phyloP scores from a whole-genome alignment of 1,140 invertebrate genomes.

The Drosophila prosaltans region DNA sequence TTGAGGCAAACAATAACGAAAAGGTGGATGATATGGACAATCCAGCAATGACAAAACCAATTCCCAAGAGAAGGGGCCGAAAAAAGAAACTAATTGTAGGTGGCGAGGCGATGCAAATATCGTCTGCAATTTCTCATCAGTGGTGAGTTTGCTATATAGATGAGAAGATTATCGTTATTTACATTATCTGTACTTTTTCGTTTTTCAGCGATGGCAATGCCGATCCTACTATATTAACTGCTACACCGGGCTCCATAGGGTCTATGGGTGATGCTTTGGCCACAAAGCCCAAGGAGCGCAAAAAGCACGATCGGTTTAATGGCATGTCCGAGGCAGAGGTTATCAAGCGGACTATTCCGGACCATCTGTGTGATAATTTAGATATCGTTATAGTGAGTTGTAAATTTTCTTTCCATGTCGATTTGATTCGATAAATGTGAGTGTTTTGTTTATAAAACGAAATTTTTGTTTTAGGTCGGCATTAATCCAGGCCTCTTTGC shows the following conservation, averaged over 20 bases:
- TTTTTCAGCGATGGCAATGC: constrained; percentile 26
- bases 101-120: constrained; percentile 19
- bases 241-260: constrained; percentile 5
- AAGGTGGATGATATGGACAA: constrained; percentile 10
- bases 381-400: constrained; percentile 98
- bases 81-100: constrained; percentile 54
- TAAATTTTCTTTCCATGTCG: constrained; percentile 67
- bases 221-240: neutral
- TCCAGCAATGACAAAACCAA: constrained; percentile 18
- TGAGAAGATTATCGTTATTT: neutral
- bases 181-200: neutral
- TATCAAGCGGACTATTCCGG: constrained; percentile 94
- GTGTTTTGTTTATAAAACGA: neutral
- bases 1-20: constrained; percentile 24
- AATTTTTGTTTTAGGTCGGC: constrained; percentile 90
- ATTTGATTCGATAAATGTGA: neutral
- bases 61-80: constrained; percentile 59
- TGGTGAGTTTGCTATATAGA: constrained; percentile 32
- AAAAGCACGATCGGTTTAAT: constrained; percentile 98
- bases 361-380: constrained; percentile 95
- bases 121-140: constrained; percentile 22
- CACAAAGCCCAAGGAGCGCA: constrained; percentile 88
- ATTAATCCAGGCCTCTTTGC: constrained; percentile 98
- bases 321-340: constrained; percentile 99
- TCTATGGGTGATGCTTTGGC: constrained; percentile 23